These are phyloP conservation scores for Gasteruption jaculator DNA, from an alignment of 2,888 invertebrate species.

Conservation along the genomic window DNA sequence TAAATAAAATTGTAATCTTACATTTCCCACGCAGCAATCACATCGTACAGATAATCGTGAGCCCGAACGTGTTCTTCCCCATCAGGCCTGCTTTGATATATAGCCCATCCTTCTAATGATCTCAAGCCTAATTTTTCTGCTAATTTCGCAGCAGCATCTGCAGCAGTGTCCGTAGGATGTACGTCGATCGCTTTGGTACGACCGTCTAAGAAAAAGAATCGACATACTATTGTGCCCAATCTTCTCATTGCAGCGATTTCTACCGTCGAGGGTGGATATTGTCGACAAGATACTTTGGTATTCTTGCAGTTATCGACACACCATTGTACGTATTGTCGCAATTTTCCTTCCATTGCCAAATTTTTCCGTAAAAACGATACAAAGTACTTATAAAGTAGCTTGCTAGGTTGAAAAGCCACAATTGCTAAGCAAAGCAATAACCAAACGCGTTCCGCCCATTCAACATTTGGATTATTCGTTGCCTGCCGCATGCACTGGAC, in stretches of 20 bases:
- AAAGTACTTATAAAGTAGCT: slow-evolving; percentile 76
- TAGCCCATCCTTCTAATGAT: slow-evolving; percentile 89
- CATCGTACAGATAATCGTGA: slow-evolving; percentile 89
- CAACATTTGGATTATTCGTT: slow-evolving; percentile 82
- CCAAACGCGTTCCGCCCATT: slow-evolving; percentile 85
- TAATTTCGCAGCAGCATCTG: slow-evolving; percentile 82
- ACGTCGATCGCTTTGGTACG: slow-evolving; percentile 93
- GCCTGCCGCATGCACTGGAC: slow-evolving; percentile 85
- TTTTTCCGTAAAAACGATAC: slow-evolving; percentile 72
- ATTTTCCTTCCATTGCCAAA: slow-evolving; percentile 61
- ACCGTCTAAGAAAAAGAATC: slow-evolving; percentile 92
- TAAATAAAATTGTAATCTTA: slow-evolving; percentile 54
- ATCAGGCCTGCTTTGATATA: slow-evolving; percentile 83
- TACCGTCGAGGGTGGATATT: slow-evolving; percentile 84
- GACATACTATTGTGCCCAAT: slow-evolving; percentile 86
- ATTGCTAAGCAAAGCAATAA: slow-evolving; percentile 82
- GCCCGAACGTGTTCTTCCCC: slow-evolving; percentile 87
- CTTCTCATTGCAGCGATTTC: slow-evolving; percentile 91
- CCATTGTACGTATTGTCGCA: slow-evolving; percentile 87
- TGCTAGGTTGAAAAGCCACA: slow-evolving; percentile 88
- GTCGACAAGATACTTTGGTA: slow-evolving; percentile 74
- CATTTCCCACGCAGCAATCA: slow-evolving; percentile 93
- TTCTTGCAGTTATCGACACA: slow-evolving; percentile 90
- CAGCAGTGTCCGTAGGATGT: slow-evolving; percentile 90
- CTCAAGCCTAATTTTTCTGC: slow-evolving; percentile 83